Base-by-base conservation (phyloP, 1,140 invertebrate genomes). In the Uloborus diversus region DNA sequence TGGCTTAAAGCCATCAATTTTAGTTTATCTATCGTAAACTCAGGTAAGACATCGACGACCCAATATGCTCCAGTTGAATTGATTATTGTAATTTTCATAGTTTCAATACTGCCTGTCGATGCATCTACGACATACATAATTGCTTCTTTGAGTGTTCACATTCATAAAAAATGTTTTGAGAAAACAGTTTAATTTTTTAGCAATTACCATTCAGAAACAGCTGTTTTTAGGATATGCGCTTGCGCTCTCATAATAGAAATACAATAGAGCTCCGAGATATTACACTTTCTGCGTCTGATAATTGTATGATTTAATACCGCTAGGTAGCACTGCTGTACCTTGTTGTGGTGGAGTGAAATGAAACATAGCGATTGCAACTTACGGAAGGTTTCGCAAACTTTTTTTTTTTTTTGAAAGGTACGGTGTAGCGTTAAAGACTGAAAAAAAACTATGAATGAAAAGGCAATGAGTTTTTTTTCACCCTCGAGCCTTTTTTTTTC, bases 1-100 rank as follows among this genome's bases (percentile, higher is more conserved):
- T 86, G 83, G 27, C 83, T 82, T 56, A 88, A 80, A 7, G 85
- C 85, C 75, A 84, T 84, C 20, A 87, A 84, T 82, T 87, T 88
- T 23, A 87, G 65, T 79, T 85, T 85, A 62, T 87, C 86, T 28
- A 87, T 84, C n/a, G 85, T 86, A 71, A 84, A 84, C 57, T 87
- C 86, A 4, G 84, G 82, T 28, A 81, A 81, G 33, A 86, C 81
- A 32, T 86, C 85, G 1, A 84, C 79, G 9, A 85, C 76, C 53
- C 82, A 83, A 27, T 84, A 84, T 7, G 81, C 81, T 9, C 87
- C 86, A 68, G 84, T 83, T 79, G 84, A 83, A 82, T 83, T 86
- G 2, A 85, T 84, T 17, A 88, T 82, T 65, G 84, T 81, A 33
- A 88, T 47, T 71, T 83, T 83, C 51, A 83, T 79, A 9, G 56